Evolutionary conservation across 2,888 invertebrate genomes (phyloP), one percentile per base, ranked within the genome.

Genomic region (Silvanus unidentatus): DNA sequence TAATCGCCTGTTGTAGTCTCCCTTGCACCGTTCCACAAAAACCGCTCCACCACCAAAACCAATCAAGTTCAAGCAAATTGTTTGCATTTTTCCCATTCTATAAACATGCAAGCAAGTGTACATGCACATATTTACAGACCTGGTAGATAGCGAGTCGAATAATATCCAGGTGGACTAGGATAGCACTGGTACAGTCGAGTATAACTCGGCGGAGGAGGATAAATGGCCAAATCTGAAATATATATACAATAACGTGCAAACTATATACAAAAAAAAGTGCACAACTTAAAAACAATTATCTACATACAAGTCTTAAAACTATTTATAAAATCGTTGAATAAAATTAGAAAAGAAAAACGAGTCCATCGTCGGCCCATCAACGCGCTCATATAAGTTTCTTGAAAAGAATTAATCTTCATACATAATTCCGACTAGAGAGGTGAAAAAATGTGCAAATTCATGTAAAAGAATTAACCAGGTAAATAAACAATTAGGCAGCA

Each of bases 181-280:
- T 77, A 78, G 73, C 77, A 79, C 70, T 79, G 78, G 69, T 76
- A 77, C 72, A 77, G 75, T 69, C 78, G 75, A 66, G 77, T 77
- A 72, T 79, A 79, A 68, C 77, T 78, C 57, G 79, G 78, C 57
- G 78, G 78, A 60, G 79, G 75, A 56, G 78, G 66, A 56, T 64
- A 65, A 59, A 81, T 72, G 57, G 80, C 80, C 65, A 81, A 77
- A 79, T 82, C 82, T 82, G 73, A 59, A 73, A 74, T 66, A 63
- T 55, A 55, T 53, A 52, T 13, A 9, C 10, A 11, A 47, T 48
- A 53, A 44, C 47, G 53, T 53, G 52, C 53, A 55, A 48, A 52
- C 53, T 55, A 53, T 55, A 37, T 55, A 55, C 55, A 55, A 32
- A 32, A n/a, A n/a, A 32, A 8, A 4, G 32, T 32, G 32, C 32